phyloP scores from a whole-genome alignment of 2,888 invertebrate genomes.

The Diadegma fenestrale region DNA sequence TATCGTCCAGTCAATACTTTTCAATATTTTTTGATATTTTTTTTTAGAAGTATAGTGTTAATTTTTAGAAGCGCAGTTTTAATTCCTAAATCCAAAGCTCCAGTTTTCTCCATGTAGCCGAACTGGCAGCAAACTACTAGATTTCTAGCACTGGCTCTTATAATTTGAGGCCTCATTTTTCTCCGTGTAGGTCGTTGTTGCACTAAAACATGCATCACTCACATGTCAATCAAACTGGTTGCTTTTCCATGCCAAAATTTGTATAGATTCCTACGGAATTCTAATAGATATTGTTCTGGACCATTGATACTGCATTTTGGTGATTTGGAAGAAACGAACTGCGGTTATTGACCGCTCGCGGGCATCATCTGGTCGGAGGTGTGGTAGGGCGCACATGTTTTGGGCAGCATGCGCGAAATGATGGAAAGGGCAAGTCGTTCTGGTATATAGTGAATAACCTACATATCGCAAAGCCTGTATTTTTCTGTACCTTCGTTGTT shows the following conservation, averaged over 20 bases:
- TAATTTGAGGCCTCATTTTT: too few species aligned
- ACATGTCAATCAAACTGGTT: background rate
- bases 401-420: slow-evolving; percentile 36
- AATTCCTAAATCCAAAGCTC: too few species aligned
- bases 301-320: too few species aligned
- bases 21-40: too few species aligned
- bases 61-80: too few species aligned
- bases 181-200: background rate
- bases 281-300: too few species aligned
- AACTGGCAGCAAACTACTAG: too few species aligned
- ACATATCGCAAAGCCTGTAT: slow-evolving; percentile 57
- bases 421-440: slow-evolving; percentile 52
- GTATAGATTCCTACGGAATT: background rate
- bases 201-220: background rate
- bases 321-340: background rate
- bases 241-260: background rate
- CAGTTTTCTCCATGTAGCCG: too few species aligned
- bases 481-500: slow-evolving; percentile 45
- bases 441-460: slow-evolving; percentile 44
- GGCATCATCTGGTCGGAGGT: slow-evolving; percentile 59
- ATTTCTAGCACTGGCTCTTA: too few species aligned
- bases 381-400: slow-evolving; percentile 27
- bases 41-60: too few species aligned
- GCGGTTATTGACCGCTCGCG: background rate
- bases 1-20: too few species aligned